phyloP scores from a whole-genome alignment of 2,888 invertebrate species.

The Glyphotaelius pellucidus region DNA sequence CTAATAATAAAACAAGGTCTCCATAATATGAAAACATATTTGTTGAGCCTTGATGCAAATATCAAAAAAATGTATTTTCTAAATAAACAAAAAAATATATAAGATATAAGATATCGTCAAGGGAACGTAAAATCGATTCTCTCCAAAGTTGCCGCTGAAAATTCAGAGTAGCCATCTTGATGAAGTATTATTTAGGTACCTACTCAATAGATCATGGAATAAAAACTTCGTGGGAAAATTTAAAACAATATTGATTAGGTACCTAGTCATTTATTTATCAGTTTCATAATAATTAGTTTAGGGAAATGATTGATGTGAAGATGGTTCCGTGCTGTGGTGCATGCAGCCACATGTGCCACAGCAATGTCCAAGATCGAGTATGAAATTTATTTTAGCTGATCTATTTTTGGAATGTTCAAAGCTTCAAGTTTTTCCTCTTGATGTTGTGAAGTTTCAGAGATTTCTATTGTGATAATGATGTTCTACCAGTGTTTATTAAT shows the following conservation, averaged over 20 bases:
- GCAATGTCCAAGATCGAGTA: background rate
- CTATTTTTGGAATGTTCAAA: conserved; percentile 64
- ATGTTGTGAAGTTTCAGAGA: conserved; percentile 21
- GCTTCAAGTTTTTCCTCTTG: conserved; percentile 41
- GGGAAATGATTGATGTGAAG: background rate
- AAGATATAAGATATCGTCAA: no score
- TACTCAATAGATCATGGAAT: background rate
- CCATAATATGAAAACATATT: no score
- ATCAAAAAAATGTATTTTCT: no score
- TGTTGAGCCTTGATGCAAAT: no score
- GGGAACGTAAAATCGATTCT: background rate
- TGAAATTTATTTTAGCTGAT: conserved; percentile 62
- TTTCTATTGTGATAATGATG: conserved; percentile 6
- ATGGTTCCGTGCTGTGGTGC: background rate
- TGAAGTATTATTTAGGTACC: background rate
- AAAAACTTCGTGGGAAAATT: background rate
- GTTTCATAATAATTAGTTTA: background rate
- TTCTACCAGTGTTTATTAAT: background rate
- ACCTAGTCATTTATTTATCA: background rate
- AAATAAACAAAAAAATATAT: no score
- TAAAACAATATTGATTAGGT: background rate
- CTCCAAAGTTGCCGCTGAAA: background rate
- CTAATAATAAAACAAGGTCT: no score
- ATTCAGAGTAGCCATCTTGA: background rate
- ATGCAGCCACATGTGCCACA: background rate